phyloP scores from a whole-genome alignment of 1,140 invertebrate genomes.

The Cherax quadricarinatus region DNA sequence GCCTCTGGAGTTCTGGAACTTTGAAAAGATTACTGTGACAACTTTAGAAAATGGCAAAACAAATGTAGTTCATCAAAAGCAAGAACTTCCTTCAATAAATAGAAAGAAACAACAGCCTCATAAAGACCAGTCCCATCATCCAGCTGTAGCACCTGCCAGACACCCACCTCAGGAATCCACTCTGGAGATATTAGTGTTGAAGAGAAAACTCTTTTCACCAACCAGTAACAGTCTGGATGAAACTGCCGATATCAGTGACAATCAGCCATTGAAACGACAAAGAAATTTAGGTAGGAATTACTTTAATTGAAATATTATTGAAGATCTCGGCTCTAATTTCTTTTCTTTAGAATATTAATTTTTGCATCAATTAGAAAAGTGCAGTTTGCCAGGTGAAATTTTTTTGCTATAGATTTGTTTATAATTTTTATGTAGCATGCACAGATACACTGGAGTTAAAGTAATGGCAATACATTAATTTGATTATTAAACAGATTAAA shows the following conservation, averaged over 20 bases:
- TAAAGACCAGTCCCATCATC: neutral
- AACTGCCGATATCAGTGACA: neutral
- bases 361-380: too few species aligned
- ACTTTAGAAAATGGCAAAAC: constrained; percentile 23
- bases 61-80: constrained; percentile 30
- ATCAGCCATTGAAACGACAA: neutral
- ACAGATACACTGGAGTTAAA: too few species aligned
- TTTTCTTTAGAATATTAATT: too few species aligned
- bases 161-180: neutral
- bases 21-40: constrained; percentile 42
- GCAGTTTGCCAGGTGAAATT: too few species aligned
- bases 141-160: neutral
- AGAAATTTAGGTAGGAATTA: neutral
- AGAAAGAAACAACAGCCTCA: neutral
- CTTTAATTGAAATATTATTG: neutral
- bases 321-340: too few species aligned
- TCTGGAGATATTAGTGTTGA: neutral
- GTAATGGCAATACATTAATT: too few species aligned
- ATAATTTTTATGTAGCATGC: too few species aligned
- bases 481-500: too few species aligned
- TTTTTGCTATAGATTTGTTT: too few species aligned
- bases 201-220: neutral
- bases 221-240: neutral
- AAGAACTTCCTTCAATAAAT: neutral
- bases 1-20: constrained; percentile 52